Evolutionary conservation across 2,113 vertebrate species (phyloP), one percentile per base, ranked within the genome.

Genomic region (Alligator mississippiensis): DNA sequence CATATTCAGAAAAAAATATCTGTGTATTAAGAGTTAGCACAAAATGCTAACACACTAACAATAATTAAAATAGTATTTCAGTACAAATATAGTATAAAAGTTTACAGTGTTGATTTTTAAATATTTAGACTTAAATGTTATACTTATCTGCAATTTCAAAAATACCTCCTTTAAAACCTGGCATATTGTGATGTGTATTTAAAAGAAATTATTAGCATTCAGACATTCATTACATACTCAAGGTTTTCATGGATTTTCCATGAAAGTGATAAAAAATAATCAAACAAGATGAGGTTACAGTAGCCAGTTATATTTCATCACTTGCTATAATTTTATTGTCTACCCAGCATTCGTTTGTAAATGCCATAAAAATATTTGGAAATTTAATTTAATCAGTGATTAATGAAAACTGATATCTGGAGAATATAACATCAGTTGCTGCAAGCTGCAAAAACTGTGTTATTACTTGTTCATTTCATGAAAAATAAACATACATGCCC

Each of bases 51-150:
- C 74, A 77, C 5, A 82, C n/a, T 76, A 66, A 54, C 75, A 94
- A 66, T 70, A 94, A 30, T 75, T 88, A 90, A 92, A 94, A 80
- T 9, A 89, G 38, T 30, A 87, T 77, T 95, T 27, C 61, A 91
- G 21, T 64, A 68, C 87, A 77, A 89, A 91, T 60, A 16, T 7
- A 84, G 82, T 28, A 88, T 38, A 66, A 84, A 93, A 79, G 5
- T 78, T 79, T 30, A 57, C 9, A 54, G 22, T 1, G 77, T 87
- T 89, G 12, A 79, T 54, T 91, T 93, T 92, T 87, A 85, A 92
- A 81, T 8, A 72, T 9, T 77, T 27, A 81, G 61, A 9, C 30
- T 18, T 17, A 15, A 24, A 22, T 22, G 60, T 80, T 76, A 70
- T 10, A 79, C 16, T 14, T 59, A 64, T 92, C 15, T 79, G 54